A percentile compares a stretch with the other conserved stretches of the same genome.
Conservation (phyloP, 2,888 invertebrate genomes). For the Hirudinaria manillensis region DNA sequence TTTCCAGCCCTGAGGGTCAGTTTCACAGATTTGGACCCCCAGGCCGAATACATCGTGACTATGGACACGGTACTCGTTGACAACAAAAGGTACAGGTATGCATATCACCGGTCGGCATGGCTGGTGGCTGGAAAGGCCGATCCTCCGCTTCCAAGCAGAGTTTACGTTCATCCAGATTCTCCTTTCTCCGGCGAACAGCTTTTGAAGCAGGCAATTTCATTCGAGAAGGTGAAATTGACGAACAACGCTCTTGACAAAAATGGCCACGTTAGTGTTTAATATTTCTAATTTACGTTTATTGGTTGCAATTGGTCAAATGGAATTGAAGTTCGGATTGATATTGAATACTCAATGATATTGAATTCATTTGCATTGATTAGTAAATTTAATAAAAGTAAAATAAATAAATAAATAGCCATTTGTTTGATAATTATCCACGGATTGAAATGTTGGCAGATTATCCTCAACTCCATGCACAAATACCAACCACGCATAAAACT, state of each 20-base stretch:
- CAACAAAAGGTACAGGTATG: constrained; percentile 85
- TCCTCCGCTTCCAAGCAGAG: constrained; percentile 80
- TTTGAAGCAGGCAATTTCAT: constrained; percentile 90
- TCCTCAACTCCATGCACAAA: constrained; percentile 98
- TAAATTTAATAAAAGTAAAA: background rate
- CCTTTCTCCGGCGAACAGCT: constrained; percentile 87
- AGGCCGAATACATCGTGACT: constrained; percentile 71
- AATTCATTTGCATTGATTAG: background rate
- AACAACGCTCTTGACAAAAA: constrained; percentile 79
- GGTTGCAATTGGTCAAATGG: too few species aligned
- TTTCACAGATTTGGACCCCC: constrained; percentile 64
- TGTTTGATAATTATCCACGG: background rate
- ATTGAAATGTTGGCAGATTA: constrained; percentile 67
- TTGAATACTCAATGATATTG: too few species aligned
- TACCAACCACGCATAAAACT: constrained; percentile 88
- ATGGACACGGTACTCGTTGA: constrained; percentile 95
- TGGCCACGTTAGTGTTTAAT: constrained; percentile 48
- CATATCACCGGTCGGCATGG: constrained; percentile 96
- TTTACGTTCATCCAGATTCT: constrained; percentile 93
- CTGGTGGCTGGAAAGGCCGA: constrained; percentile 92
- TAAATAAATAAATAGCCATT: background rate
- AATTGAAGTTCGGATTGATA: background rate
- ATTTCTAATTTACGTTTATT: background rate
- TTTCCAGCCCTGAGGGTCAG: constrained; percentile 92
- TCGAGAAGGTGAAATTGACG: constrained; percentile 95